Evolutionary conservation across 2,113 vertebrate species (phyloP), one percentile per base, ranked within the genome.

Genomic region (human): DNA sequence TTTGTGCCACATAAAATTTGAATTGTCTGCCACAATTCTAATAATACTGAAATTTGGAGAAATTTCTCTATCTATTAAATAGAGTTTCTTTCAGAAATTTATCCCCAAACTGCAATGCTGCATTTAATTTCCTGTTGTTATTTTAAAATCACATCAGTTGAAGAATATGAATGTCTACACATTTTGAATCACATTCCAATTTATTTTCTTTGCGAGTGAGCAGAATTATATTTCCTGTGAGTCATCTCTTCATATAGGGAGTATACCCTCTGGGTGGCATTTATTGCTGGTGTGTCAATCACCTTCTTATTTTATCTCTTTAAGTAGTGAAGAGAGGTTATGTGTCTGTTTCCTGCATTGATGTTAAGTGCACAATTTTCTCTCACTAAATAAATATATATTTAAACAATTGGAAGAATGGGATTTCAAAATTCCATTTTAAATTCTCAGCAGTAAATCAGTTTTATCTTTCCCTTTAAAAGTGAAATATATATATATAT

Each of bases 341-440:
- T 92, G 27, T 85, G 70, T 83, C 35, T 70, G 59, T 73, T 89
- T 96, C 43, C 57, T 83, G 30, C 7, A n/a, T 16, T 93, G 79
- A 89, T 85, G 40, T 45, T 94, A 97, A 97, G 76, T 96, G 64
- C 85, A 93, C 82, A 91, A 45, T 20, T 45, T 92, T 64, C 92
- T 93, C 55, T 92, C 73, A 95, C 72, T 97, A 93, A 92, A 38
- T 94, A 94, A 97, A 94, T 96, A 78, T 5, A 40, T 84, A 96
- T 97, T 88, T 90, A 92, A 95, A 93, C 96, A 38, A 45, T 89
- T 97, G 38, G 22, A 75, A 95, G 52, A 96, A 96, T 84, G 75
- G 6, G 35, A 75, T 52, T 64, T 89, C 12, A 57, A 43, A 87
- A 90, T 4, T 87, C 30, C 50, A 25, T 80, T 93, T 76, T 40